phyloP scores from a whole-genome alignment of 2,888 invertebrate genomes.

The Tridacna gigas region DNA sequence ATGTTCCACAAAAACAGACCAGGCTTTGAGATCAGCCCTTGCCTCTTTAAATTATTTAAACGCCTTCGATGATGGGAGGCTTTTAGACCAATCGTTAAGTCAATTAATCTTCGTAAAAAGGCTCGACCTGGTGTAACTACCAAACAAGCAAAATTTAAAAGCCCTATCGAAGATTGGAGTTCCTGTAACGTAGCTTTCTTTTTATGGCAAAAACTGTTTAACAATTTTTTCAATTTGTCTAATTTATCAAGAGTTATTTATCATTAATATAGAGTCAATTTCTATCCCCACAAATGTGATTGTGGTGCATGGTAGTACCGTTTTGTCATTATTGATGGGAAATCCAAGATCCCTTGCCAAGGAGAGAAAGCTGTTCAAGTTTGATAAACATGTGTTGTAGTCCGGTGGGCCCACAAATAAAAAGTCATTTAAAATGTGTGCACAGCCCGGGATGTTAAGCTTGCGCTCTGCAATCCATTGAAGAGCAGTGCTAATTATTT shows the following conservation, averaged over 20 bases:
- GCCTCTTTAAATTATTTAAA: slow-evolving; percentile 29
- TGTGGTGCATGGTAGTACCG: not conserved
- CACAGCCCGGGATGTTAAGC: slow-evolving; percentile 13
- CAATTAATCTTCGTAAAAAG: slow-evolving; percentile 36
- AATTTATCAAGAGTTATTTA: slow-evolving; percentile 45
- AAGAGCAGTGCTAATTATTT: slow-evolving; percentile 41
- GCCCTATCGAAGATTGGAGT: slow-evolving; percentile 44
- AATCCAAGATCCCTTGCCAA: slow-evolving; percentile 20
- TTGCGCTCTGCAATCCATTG: slow-evolving; percentile 31
- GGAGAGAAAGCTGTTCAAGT: slow-evolving; percentile 22
- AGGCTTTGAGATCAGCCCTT: slow-evolving; percentile 28
- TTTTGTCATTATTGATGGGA: slow-evolving; percentile 48
- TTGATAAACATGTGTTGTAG: not conserved
- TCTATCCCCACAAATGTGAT: slow-evolving; percentile 51
- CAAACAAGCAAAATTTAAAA: slow-evolving; percentile 40
- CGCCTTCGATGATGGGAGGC: slow-evolving; percentile 32
- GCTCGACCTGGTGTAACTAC: slow-evolving; percentile 37
- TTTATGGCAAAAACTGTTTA: not conserved
- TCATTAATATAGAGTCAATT: slow-evolving; percentile 47
- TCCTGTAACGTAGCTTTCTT: slow-evolving; percentile 28
- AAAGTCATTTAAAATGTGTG: slow-evolving; percentile 55
- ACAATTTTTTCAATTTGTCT: not conserved
- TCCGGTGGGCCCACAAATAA: slow-evolving; percentile 21
- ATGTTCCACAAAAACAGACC: slow-evolving; percentile 37
- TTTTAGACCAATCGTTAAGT: slow-evolving; percentile 26